Evolutionary conservation across 2,888 invertebrate genomes (phyloP).

Genomic region (Pheosia gnoma): DNA sequence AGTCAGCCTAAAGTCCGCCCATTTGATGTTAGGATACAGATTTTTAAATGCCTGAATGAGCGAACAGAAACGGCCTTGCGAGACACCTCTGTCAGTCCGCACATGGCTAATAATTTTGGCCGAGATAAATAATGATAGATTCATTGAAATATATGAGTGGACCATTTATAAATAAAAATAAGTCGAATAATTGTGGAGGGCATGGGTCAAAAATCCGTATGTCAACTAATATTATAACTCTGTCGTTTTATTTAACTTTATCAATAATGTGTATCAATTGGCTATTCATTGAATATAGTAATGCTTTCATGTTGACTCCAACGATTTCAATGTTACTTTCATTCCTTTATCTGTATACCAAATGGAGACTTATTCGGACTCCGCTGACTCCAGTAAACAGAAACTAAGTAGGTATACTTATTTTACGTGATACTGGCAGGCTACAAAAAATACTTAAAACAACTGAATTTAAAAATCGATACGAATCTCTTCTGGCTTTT

Average conservation of each 20-base stretch:
- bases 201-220: not conserved
- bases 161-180: not conserved
- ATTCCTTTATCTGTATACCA: constrained; percentile 39
- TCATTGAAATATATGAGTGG: not conserved
- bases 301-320: constrained; percentile 3
- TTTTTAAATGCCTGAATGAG: too few relatives aligned
- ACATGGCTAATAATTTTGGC: too few relatives aligned
- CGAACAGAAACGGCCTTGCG: too few relatives aligned
- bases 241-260: not conserved
- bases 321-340: constrained; percentile 41
- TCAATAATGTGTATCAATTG: not conserved
- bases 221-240: not conserved
- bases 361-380: constrained; percentile 19
- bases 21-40: too few relatives aligned
- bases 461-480: too few relatives aligned
- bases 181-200: not conserved
- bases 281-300: not conserved
- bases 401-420: not conserved
- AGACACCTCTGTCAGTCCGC: too few relatives aligned
- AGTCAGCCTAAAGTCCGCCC: too few relatives aligned
- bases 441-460: too few relatives aligned
- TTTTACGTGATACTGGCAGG: not conserved
- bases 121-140: not conserved
- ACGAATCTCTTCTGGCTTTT: too few relatives aligned
- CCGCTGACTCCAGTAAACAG: not conserved